A percentile compares a stretch with the other conserved stretches of the same genome.
Conservation (phyloP, 2,113 vertebrate species). For the Hemibagrus wyckioides region DNA sequence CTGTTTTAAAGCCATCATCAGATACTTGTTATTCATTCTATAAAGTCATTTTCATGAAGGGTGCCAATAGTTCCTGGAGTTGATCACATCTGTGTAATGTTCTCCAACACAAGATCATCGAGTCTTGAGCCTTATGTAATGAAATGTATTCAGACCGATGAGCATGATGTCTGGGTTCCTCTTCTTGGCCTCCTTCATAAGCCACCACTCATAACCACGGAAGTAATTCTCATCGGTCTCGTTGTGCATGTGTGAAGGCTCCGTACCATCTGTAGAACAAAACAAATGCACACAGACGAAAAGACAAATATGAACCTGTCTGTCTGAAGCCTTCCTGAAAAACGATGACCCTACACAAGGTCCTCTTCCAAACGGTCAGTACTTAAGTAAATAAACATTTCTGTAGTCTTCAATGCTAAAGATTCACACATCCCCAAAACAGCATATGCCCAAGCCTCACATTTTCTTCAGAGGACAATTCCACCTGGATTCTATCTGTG, state of each 20-base stretch:
- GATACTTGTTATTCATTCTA: not conserved
- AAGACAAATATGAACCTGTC: not conserved
- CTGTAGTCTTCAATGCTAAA: not conserved
- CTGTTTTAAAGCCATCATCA: not conserved
- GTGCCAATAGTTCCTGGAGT: not conserved
- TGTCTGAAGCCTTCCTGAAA: not conserved
- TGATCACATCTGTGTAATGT: not conserved
- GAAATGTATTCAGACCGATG: slow-evolving; percentile 74
- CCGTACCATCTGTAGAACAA: slow-evolving; percentile 84
- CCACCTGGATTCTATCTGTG: not conserved
- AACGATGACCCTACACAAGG: not conserved
- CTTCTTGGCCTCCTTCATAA: slow-evolving; percentile 98
- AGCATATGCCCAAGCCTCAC: not conserved
- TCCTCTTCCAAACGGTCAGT: not conserved
- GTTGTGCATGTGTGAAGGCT: slow-evolving; percentile 95
- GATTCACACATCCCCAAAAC: not conserved
- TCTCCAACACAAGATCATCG: not conserved
- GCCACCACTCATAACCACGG: slow-evolving; percentile 97
- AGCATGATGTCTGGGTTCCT: slow-evolving; percentile 91
- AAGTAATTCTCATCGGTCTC: slow-evolving; percentile 90
- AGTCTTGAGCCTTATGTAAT: not conserved
- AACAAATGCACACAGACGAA: not conserved
- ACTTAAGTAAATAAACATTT: not conserved
- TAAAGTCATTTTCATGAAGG: not conserved
- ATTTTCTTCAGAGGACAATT: not conserved